Evolutionary conservation across 2,797 vertebrate species (phyloP).

Genomic region (Propithecus perrieri): DNA sequence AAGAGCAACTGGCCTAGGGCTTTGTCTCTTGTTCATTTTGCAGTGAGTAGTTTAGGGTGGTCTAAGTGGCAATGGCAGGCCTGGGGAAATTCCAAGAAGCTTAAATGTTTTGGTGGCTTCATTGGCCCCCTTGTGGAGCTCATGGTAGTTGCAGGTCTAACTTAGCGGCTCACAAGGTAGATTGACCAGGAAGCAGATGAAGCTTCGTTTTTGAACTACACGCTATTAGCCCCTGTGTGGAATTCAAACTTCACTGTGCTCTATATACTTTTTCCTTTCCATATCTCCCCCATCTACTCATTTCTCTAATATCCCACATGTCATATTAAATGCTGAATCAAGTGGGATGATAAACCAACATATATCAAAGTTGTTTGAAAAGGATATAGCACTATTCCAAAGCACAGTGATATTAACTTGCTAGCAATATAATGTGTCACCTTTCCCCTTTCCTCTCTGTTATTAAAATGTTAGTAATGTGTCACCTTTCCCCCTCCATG

Average conservation of each 20-base stretch:
- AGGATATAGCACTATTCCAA: not conserved
- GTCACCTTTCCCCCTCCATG: not conserved
- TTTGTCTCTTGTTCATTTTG: not conserved
- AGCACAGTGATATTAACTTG: not conserved
- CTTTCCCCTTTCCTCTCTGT: not conserved
- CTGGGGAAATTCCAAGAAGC: not conserved
- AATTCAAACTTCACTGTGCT: not conserved
- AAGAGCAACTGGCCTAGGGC: not conserved
- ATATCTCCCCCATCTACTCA: not conserved
- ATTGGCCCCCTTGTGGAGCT: not conserved
- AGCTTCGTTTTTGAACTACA: not conserved
- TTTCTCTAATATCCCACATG: not conserved
- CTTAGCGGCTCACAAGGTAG: not conserved
- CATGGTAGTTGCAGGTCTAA: not conserved
- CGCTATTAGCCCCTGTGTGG: not conserved
- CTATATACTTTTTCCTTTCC: not conserved
- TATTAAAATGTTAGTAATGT: not conserved
- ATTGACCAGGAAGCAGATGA: not conserved
- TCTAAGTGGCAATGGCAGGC: not conserved
- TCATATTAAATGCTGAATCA: not conserved
- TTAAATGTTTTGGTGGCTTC: not conserved
- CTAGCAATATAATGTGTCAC: not conserved
- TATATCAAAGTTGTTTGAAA: not conserved
- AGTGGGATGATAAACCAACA: not conserved
- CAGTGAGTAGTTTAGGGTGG: not conserved